Conservation (phyloP, 2,113 vertebrate species). For the Peromyscus maniculatus region DNA sequence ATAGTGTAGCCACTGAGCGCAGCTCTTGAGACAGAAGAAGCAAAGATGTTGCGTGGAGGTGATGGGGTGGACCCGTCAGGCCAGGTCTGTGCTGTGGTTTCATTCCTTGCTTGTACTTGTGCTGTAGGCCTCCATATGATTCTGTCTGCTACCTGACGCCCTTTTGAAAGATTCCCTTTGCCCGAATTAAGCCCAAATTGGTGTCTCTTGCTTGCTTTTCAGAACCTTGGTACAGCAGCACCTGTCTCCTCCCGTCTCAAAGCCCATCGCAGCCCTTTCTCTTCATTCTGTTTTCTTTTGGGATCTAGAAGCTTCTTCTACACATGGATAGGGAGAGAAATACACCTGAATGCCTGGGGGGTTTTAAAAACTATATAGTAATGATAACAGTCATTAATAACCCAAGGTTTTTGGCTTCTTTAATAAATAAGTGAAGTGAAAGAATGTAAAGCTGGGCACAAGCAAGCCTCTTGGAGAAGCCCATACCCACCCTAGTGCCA, state of each 20-base stretch:
- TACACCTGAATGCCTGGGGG: slow-evolving; percentile 3
- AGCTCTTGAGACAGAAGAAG: background rate
- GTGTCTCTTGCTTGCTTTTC: background rate
- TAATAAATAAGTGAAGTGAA: background rate
- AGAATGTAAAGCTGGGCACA: rapidly evolving
- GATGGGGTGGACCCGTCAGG: rapidly evolving
- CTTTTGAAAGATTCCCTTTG: background rate
- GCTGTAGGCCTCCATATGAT: background rate
- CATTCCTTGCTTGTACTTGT: background rate
- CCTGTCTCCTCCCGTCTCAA: background rate
- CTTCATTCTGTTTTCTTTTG: background rate
- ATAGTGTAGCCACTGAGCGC: background rate
- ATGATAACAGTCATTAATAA: background rate
- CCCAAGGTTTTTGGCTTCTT: background rate
- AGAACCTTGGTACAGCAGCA: background rate
- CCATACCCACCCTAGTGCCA: background rate
- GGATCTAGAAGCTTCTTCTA: background rate
- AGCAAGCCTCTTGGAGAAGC: background rate
- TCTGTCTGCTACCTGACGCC: background rate
- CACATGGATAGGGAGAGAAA: background rate
- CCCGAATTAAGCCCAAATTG: background rate
- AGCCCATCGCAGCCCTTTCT: background rate
- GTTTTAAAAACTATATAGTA: background rate
- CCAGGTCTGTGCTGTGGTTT: background rate
- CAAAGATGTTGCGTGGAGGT: background rate